Conservation (phyloP, 2,888 invertebrate genomes). For the Stegana nigrithorax region DNA sequence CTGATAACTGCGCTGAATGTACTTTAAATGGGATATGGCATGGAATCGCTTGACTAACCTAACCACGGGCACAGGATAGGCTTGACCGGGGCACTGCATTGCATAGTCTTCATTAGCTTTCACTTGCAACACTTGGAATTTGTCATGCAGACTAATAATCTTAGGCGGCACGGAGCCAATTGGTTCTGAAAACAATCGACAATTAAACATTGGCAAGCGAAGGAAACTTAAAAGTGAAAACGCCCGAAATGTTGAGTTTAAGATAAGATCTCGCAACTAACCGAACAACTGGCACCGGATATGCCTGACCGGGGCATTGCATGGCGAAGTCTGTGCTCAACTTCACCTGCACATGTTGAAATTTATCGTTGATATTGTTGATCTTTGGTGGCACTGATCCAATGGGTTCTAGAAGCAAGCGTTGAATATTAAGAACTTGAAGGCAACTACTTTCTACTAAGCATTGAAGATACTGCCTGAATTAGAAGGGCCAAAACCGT, state of each 20-base stretch:
- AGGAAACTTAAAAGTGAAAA: neutral
- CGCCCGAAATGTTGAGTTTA: neutral
- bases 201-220: neutral
- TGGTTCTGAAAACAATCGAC: conserved; percentile 59
- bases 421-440: neutral
- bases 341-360: conserved; percentile 67
- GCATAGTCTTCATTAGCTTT: conserved; percentile 71
- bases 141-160: conserved; percentile 71
- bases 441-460: neutral
- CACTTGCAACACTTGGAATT: conserved; percentile 68
- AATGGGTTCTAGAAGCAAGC: conserved; percentile 64
- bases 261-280: no score
- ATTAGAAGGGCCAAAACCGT: conserved; percentile 84
- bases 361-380: conserved; percentile 70
- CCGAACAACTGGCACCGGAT: conserved; percentile 81
- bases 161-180: conserved; percentile 72
- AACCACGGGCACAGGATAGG: conserved; percentile 79
- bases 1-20: conserved; percentile 33
- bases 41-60: conserved; percentile 67
- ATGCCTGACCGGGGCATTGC: conserved; percentile 80
- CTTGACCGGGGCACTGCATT: conserved; percentile 81
- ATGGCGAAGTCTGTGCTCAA: conserved; percentile 72
- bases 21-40: neutral
- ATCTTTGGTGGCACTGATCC: conserved; percentile 74
- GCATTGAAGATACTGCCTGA: conserved; percentile 82